Evolutionary conservation across 1,140 invertebrate genomes (phyloP), one percentile per base, ranked within the genome.

Genomic region (Drosophila parvula): DNA sequence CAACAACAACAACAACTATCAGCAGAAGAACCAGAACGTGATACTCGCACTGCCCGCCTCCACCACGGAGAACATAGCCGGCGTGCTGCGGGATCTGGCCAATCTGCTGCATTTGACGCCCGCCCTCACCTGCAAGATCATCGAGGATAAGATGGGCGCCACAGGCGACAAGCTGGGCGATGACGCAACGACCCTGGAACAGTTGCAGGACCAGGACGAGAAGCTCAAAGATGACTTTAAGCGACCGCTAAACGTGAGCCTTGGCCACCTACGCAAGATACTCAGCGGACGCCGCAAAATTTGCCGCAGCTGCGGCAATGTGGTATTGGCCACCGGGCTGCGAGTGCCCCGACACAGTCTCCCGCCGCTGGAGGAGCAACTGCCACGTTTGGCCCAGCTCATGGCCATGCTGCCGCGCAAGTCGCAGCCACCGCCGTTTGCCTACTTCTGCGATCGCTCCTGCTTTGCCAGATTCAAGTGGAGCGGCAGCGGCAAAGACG

Each of bases 21-120:
- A 88, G 65, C 84, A 89, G 65, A 88, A 88, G 53, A 88, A 92
- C 92, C 94, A 82, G 95, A 94, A 98, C 93, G 96, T 99, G 45
- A 97, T 97, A 27, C 97, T 99, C 11, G 98, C 98, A 7, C 93
- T 99, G 68, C 99, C 98, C 7, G 92, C 98, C 34, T 97, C 97
- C 10, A 96, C 97, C 57, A 97, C 97, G 11, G 97, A 98, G 93
- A 97, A 99, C 92, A 98, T 99, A 77, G 94, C 97, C 74, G 96
- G 96, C 50, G 97, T 99, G 63, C 93, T 99, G 27, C 95, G 96
- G 79, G 96, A 97, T 92, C 94, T 99, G 75, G 97, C 98, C 6
- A 97, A 98, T 91, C 95, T 99, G 80, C 92, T 99, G 60, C 96
- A 98, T 82, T 97, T 99, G 84, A 96, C 97, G 38, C 95, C 96